phyloP scores from a whole-genome alignment of 2,888 invertebrate species.

The Apoderus coryli region DNA sequence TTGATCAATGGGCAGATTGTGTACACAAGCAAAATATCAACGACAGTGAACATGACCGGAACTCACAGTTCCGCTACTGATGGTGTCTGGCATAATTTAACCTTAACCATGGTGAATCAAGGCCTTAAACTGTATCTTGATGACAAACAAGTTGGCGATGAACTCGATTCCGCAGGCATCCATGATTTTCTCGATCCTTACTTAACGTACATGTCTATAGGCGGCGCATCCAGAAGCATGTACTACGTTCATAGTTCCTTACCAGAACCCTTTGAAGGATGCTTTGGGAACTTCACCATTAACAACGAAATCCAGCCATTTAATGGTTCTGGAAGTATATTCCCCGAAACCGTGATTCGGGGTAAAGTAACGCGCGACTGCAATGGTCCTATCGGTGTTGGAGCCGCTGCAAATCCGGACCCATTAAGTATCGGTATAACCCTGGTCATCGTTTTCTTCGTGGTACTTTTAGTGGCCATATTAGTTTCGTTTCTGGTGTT shows the following conservation, averaged over 20 bases:
- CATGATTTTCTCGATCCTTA: constrained; percentile 90
- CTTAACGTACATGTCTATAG: constrained; percentile 63
- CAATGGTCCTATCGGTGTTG: constrained; percentile 57
- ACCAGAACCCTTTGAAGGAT: constrained; percentile 68
- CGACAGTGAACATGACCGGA: constrained; percentile 71
- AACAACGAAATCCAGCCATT: constrained; percentile 84
- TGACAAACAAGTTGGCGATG: constrained; percentile 57
- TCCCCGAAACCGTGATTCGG: constrained; percentile 49
- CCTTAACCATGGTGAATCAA: constrained; percentile 54
- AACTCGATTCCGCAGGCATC: constrained; percentile 70
- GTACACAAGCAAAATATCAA: constrained; percentile 67
- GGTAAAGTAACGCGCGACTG: constrained; percentile 68
- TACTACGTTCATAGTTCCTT: constrained; percentile 37
- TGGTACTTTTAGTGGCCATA: constrained; percentile 76
- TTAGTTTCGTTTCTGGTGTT: constrained; percentile 86
- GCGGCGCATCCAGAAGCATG: constrained; percentile 54
- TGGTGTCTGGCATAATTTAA: constrained; percentile 82
- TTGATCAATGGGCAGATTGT: constrained; percentile 59
- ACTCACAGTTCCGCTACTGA: constrained; percentile 51
- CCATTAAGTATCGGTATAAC: constrained; percentile 87
- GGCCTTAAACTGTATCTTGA: constrained; percentile 61
- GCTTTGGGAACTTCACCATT: constrained; percentile 76
- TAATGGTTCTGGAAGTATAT: constrained; percentile 73
- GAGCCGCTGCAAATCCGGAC: constrained; percentile 65
- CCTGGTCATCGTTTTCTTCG: constrained; percentile 86